phyloP scores from a whole-genome alignment of 1,140 invertebrate genomes.

The Caenorhabditis briggsae region DNA sequence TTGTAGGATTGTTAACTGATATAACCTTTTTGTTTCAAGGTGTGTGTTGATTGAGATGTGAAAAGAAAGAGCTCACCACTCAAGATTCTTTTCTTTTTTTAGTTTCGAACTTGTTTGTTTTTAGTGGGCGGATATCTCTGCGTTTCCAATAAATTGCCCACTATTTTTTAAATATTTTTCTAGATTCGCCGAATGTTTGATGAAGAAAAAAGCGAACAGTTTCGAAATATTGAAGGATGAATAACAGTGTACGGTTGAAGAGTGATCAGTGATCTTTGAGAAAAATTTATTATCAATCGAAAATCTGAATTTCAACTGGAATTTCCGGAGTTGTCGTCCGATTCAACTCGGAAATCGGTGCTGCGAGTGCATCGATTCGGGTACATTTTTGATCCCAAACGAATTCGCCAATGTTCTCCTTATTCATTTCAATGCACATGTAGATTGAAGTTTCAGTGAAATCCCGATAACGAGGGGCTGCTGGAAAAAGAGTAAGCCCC shows the following conservation, averaged over 20 bases:
- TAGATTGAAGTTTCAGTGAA: constrained; percentile 23
- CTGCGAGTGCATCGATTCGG: constrained; percentile 22
- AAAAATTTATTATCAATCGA: constrained; percentile 12
- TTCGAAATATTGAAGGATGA: neutral
- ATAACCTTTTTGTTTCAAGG: constrained; percentile 34
- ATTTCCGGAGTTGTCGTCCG: constrained; percentile 28
- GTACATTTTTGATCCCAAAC: constrained; percentile 44
- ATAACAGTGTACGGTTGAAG: constrained; percentile 16
- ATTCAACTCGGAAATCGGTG: constrained; percentile 17
- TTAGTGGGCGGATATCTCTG: constrained; percentile 36
- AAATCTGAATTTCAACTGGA: constrained; percentile 38
- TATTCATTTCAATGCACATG: constrained; percentile 44
- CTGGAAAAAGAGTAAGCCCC: neutral
- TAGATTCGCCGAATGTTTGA: constrained; percentile 35
- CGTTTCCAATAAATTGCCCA: neutral
- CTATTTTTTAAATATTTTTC: constrained; percentile 14
- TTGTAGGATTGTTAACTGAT: neutral
- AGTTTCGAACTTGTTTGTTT: constrained; percentile 43
- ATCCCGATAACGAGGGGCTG: constrained; percentile 29
- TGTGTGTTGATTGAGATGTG: neutral
- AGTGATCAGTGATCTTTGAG: neutral
- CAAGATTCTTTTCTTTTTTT: constrained; percentile 38
- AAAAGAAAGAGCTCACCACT: constrained; percentile 21
- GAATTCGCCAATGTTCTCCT: constrained; percentile 30
- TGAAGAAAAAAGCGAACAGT: neutral